Conservation (phyloP, 2,888 invertebrate species). For the Resseliella maxima region DNA sequence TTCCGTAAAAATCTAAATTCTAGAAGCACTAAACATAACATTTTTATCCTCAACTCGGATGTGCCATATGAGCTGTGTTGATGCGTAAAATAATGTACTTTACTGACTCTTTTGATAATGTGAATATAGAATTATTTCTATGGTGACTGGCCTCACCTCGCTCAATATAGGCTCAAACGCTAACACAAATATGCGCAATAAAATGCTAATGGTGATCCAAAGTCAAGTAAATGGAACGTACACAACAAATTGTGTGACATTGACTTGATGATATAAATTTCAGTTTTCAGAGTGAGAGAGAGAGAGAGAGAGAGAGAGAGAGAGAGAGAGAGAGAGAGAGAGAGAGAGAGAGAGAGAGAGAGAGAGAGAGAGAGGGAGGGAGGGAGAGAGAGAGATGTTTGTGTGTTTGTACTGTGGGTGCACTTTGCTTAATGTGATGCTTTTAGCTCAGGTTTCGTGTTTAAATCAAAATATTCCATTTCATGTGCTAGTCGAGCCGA, state of each 20-base stretch:
- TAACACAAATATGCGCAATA: neutral
- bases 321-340: too few species aligned
- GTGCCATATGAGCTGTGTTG: slow-evolving; percentile 1
- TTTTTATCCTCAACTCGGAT: neutral
- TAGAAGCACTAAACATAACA: neutral
- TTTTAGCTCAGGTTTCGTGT: slow-evolving; percentile 15
- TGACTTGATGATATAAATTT: slow-evolving; percentile 42
- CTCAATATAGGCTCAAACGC: too few species aligned
- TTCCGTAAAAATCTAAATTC: slow-evolving; percentile 46
- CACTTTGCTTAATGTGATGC: slow-evolving; percentile 32
- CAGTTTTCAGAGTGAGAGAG: too few species aligned
- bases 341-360: too few species aligned
- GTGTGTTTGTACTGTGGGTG: neutral
- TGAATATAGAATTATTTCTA: slow-evolving; percentile 39
- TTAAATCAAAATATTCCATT: slow-evolving; percentile 14
- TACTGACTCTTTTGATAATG: slow-evolving; percentile 20
- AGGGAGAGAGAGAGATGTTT: too few species aligned
- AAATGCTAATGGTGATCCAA: slow-evolving; percentile 13
- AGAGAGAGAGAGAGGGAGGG: too few species aligned
- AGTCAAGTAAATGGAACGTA: slow-evolving; percentile 42
- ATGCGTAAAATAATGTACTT: slow-evolving; percentile 37
- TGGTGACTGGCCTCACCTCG: slow-evolving; percentile 33
- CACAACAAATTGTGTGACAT: slow-evolving; percentile 5
- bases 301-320: too few species aligned
- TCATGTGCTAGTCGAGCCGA: slow-evolving; percentile 28